Evolutionary conservation across 1,140 invertebrate species (phyloP).

Genomic region (Ridgeia piscesae): DNA sequence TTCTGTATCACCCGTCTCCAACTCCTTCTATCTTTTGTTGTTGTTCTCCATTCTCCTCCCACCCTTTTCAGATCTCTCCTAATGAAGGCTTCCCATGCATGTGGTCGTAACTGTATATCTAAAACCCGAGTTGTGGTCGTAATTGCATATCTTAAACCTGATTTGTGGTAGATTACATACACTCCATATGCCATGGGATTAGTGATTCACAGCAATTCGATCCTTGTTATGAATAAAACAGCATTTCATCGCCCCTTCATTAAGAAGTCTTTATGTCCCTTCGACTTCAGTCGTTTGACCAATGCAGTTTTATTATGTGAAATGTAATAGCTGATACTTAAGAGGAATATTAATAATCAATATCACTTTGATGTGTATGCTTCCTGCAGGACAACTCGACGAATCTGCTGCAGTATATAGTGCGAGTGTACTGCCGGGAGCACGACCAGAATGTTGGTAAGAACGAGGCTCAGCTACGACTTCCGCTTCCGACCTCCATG

Average conservation of each 20-base stretch:
- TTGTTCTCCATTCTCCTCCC: no score
- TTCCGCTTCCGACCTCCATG: constrained; percentile 8
- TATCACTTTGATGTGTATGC: neutral
- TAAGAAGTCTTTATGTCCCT: neutral
- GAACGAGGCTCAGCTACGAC: constrained; percentile 14
- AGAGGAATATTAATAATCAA: neutral
- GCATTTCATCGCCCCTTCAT: neutral
- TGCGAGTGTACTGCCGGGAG: neutral
- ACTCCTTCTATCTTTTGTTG: no score
- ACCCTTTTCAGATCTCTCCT: no score
- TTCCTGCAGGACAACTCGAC: constrained; percentile 18
- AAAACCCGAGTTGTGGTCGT: neutral
- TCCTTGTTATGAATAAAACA: neutral
- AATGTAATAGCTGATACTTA: neutral
- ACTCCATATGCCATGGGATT: neutral
- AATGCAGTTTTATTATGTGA: neutral
- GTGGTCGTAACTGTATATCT: no score
- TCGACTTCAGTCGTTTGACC: neutral
- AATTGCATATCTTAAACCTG: no score
- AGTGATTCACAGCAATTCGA: neutral
- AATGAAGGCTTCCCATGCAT: no score
- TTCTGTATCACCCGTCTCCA: no score
- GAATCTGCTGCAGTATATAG: constrained; percentile 17
- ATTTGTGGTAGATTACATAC: no score
- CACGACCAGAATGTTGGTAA: neutral